These are phyloP conservation scores for Hypocryptadius cinnamomeus DNA, from an alignment of 2,113 vertebrate species.

Conservation along the genomic window DNA sequence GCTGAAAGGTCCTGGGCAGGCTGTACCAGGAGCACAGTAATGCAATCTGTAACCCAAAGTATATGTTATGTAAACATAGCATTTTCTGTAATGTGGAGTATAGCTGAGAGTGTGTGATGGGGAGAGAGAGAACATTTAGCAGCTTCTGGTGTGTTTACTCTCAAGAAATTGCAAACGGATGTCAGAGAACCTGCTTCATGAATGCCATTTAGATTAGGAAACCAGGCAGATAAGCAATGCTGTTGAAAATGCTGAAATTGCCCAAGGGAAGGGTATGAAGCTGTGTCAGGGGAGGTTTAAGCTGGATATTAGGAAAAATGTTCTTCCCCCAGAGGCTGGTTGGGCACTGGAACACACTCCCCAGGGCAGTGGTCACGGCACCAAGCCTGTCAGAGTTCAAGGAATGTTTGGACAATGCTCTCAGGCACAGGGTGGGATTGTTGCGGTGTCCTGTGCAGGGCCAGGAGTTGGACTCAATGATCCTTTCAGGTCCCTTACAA, in stretches of 20 bases:
- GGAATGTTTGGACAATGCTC: background rate
- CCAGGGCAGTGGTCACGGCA: background rate
- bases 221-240: background rate
- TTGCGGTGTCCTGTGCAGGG: background rate
- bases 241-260: background rate
- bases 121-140: background rate
- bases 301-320: background rate
- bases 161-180: background rate
- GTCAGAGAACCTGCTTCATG: background rate
- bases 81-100: background rate
- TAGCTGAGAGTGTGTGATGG: background rate
- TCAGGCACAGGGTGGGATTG: background rate
- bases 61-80: background rate
- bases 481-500: background rate
- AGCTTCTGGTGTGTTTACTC: background rate
- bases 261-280: background rate
- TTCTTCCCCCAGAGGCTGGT: background rate
- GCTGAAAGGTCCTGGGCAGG: background rate
- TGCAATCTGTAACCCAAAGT: background rate
- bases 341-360: background rate
- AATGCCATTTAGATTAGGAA: background rate
- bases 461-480: background rate
- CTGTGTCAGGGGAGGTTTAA: background rate
- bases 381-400: background rate
- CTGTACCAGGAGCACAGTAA: background rate